Evolutionary conservation across 2,797 vertebrate genomes (phyloP).

Genomic region (Serranus cabrilla): DNA sequence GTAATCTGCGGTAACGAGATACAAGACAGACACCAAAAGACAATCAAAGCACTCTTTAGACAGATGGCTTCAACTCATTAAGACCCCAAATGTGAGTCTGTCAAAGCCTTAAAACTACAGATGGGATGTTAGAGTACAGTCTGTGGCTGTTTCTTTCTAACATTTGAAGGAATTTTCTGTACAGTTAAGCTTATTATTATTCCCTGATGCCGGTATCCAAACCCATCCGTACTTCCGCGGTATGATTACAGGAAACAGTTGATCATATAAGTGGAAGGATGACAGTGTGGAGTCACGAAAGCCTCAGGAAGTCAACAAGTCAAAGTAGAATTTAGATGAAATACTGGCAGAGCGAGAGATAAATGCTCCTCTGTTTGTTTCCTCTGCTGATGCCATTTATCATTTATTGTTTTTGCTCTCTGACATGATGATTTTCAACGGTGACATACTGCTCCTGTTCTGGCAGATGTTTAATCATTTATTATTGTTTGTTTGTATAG

Average conservation of each 20-base stretch:
- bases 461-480: constrained; percentile 61
- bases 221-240: not conserved
- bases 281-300: not conserved
- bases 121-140: not conserved
- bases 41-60: constrained; percentile 13
- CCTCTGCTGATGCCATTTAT: constrained; percentile 16
- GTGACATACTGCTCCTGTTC: constrained; percentile 7
- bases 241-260: not conserved
- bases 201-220: not conserved
- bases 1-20: constrained; percentile 37
- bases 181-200: not conserved
- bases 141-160: not conserved
- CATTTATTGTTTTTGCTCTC: constrained; percentile 13
- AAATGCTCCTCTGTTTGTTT: not conserved
- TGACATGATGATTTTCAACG: constrained; percentile 5
- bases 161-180: not conserved
- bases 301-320: not conserved
- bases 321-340: not conserved
- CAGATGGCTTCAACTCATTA: constrained; percentile 31
- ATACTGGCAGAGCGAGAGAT: not conserved
- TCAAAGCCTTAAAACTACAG: not conserved
- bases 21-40: constrained; percentile 8
- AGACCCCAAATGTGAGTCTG: constrained; percentile 5
- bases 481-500: constrained; percentile 49
- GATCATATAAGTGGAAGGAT: not conserved